Evolutionary conservation across 2,113 vertebrate genomes (phyloP).

Genomic region (Raja brachyura): DNA sequence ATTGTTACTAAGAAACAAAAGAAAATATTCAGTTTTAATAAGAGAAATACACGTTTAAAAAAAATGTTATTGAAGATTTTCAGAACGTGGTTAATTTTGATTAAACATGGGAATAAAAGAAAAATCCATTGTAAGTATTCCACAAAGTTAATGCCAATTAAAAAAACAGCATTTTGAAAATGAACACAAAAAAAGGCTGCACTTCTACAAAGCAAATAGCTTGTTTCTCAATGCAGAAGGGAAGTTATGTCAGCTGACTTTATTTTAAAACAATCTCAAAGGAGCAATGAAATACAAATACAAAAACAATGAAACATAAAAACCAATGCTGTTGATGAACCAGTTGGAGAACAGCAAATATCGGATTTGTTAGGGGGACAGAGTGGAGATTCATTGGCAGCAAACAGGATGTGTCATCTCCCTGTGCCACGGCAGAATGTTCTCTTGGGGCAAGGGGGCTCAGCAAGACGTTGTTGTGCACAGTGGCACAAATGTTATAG

Average conservation of each 20-base stretch:
- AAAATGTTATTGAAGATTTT: not conserved
- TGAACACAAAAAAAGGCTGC: not conserved
- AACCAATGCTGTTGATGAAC: not conserved
- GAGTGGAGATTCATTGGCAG: no score
- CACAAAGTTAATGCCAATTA: not conserved
- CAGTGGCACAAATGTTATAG: no score
- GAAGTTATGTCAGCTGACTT: not conserved
- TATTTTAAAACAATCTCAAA: not conserved
- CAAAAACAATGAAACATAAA: no score
- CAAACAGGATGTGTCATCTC: no score
- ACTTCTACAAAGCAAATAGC: not conserved
- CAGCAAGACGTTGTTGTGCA: no score
- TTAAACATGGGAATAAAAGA: not conserved
- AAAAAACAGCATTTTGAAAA: not conserved
- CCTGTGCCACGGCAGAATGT: no score
- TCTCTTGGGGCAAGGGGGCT: no score
- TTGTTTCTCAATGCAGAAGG: not conserved
- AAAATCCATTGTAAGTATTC: not conserved
- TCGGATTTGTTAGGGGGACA: no score
- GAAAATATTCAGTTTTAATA: conserved; percentile 18
- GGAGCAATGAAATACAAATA: not conserved
- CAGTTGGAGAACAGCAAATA: not conserved
- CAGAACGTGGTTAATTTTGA: not conserved
- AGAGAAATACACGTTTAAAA: not conserved
- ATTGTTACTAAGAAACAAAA: conserved; percentile 55